A percentile compares a stretch with the other conserved stretches of the same genome.
phyloP scores from a whole-genome alignment of 1,140 invertebrate species.

The Colletes gigas region DNA sequence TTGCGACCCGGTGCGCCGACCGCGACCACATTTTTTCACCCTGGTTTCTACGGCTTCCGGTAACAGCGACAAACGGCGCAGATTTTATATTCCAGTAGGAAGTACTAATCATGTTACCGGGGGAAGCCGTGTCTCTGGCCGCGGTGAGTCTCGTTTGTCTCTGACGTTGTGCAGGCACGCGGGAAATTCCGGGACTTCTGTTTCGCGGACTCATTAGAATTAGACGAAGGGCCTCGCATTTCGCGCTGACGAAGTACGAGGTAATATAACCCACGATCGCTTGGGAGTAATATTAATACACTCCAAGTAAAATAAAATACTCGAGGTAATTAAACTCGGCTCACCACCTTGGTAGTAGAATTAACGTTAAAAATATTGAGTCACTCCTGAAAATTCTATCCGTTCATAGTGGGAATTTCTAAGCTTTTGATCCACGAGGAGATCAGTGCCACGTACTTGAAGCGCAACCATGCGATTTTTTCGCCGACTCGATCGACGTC shows the following conservation, averaged over 20 bases:
- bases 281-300: too few relatives aligned
- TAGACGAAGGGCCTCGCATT: neutral
- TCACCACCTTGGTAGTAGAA: too few relatives aligned
- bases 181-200: conserved; percentile 25
- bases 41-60: conserved; percentile 58
- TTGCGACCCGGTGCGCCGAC: neutral
- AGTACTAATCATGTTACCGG: conserved; percentile 54
- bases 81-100: conserved; percentile 58
- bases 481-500: neutral
- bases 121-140: conserved; percentile 35
- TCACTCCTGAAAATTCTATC: neutral
- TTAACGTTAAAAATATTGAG: neutral
- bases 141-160: neutral
- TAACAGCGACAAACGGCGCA: conserved; percentile 22
- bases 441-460: neutral
- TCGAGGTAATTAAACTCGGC: too few relatives aligned
- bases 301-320: too few relatives aligned
- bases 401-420: neutral
- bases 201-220: conserved; percentile 28
- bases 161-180: too few relatives aligned
- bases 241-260: neutral
- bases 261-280: too few relatives aligned
- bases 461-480: neutral
- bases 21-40: neutral
- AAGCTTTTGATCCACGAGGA: neutral